These are phyloP conservation scores for Rhadinocentrus ornatus DNA, from an alignment of 2,797 vertebrate genomes.

Conservation along the genomic window DNA sequence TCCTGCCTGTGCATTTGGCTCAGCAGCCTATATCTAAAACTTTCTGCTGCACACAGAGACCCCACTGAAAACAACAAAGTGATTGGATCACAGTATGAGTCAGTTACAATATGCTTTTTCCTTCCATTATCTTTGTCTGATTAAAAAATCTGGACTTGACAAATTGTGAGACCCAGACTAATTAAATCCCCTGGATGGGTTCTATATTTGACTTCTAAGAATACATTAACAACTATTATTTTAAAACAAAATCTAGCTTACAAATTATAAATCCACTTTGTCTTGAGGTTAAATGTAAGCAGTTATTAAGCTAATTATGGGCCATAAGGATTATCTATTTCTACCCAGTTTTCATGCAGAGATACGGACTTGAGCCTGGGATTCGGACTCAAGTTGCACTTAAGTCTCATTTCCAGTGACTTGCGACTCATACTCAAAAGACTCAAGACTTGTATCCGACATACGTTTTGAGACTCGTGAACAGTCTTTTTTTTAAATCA, in stretches of 20 bases:
- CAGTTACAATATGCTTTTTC: neutral
- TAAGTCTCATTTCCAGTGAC: no score
- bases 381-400: no score
- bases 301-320: neutral
- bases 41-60: neutral
- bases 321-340: neutral
- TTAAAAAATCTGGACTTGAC: no score
- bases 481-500: no score
- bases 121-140: neutral
- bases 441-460: no score
- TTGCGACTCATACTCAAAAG: no score
- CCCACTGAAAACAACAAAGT: neutral
- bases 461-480: no score
- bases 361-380: no score
- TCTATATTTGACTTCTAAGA: no score
- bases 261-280: neutral
- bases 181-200: no score
- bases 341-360: no score
- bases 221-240: neutral
- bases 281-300: neutral
- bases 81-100: neutral
- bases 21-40: slow-evolving; percentile 6
- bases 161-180: no score
- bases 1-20: slow-evolving; percentile 2
- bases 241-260: neutral